phyloP scores from a whole-genome alignment of 2,797 vertebrate genomes.

The Brachymystax lenok region DNA sequence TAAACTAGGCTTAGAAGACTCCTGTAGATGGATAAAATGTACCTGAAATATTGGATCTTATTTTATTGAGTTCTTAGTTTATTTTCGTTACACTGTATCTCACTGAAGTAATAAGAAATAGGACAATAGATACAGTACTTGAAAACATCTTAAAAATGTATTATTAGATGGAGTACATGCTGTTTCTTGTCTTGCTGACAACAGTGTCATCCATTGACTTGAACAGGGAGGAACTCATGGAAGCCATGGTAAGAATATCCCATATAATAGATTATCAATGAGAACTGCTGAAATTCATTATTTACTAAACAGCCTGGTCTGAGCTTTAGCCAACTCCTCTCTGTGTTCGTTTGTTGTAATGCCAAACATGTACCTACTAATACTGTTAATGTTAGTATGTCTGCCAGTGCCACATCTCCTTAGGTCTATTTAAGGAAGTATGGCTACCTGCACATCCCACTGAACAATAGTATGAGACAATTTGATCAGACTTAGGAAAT shows the following conservation, averaged over 20 bases:
- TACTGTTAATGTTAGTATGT: neutral
- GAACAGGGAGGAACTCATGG: constrained; percentile 45
- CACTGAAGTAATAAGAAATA: neutral
- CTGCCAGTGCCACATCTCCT: constrained; percentile 3
- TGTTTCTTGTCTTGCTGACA: constrained; percentile 56
- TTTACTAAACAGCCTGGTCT: neutral
- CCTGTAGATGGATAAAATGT: neutral
- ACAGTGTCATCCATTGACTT: constrained; percentile 36
- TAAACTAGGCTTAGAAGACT: neutral
- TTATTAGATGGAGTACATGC: constrained; percentile 44
- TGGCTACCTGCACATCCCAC: constrained; percentile 79
- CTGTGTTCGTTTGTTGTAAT: neutral
- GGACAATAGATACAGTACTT: neutral
- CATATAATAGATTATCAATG: neutral
- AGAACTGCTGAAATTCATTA: neutral
- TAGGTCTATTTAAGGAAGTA: constrained; percentile 80
- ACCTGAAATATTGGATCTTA: neutral
- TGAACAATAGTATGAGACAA: constrained; percentile 52
- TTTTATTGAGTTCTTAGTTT: neutral
- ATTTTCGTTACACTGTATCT: neutral
- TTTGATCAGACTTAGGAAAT: constrained; percentile 66
- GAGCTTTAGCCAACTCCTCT: neutral
- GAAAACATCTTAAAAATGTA: constrained; percentile 36
- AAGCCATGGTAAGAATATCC: constrained; percentile 65
- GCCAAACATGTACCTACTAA: neutral